Base-by-base conservation (phyloP, 2,113 vertebrate genomes). In the Pseudopodoces humilis region DNA sequence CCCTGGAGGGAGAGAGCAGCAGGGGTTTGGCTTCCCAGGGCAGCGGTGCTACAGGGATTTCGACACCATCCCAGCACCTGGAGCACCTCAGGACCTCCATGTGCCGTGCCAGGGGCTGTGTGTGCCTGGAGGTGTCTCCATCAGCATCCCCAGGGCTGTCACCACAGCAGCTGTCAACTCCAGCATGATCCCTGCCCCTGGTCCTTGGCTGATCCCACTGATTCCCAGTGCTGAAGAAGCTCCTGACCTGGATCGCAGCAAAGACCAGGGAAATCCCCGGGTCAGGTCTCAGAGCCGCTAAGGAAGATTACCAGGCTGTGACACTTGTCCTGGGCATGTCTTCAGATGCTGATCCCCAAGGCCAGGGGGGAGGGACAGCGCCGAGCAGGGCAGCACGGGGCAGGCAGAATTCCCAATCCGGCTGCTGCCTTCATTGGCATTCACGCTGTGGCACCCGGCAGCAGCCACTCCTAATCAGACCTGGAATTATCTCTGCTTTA, bases 1-100 rank as follows among this genome's bases (percentile, higher is more conserved):
- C 76, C 99, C 99, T 99, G 96, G 17, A 71, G 39, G 72, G 43
- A 52, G 25, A 91, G 16, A 91, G 72, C 72, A 86, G 44, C 13
- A 11, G 3, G 8, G 55, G 11, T 15, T 64, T 2, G 3, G 47
- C 76, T 64, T 69, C 44, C 46, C 19, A 41, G 13, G 58, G 7
- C 53, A n/a, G 68, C 9, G 9, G 43, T 1, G 2, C 72, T 39
- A 2, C 5, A 15, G 82, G 59, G 28, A 15, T 11, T 28, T 30
- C 0, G 0, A 4, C 28, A 39, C 47, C 52, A 47, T 3, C 53
- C 44, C 67, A 47, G 79, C 49, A n/a, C 23, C 49, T 6, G n/a
- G 44, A 49, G 27, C 23, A 59, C 37, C 44, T 75, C 56, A 37
- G 60, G 19, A 53, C 15, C 27, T 37, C 46, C 17, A 0, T 3